Base-by-base conservation (phyloP, 1,140 invertebrate genomes). In the Heliconius congener region DNA sequence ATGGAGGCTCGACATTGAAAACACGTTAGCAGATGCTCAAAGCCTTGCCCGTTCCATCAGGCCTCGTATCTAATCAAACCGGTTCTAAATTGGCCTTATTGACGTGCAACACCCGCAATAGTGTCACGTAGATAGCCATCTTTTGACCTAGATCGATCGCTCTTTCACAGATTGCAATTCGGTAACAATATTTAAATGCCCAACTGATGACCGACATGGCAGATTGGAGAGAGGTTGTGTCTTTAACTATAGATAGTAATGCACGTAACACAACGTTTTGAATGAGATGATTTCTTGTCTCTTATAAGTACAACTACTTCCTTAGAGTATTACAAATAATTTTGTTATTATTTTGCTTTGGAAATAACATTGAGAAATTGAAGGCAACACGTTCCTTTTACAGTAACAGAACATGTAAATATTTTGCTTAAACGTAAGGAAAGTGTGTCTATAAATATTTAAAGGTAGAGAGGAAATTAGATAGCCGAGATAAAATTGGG, bases 401-500 rank as follows among this genome's bases (percentile, higher is more conserved):
- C 9, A 23, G 3, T 8, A 60, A 27, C 3, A 60, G n/a, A 60
- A 23, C 8, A 8, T 23, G 57, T 60, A 23, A 60, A 60, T 60
- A 27, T 60, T 60, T n/a, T 23, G 23, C 57, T 60, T 23, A 2
- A 60, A 11, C 9, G 57, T 60, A 60, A 60, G n/a, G 57, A 27
- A 72, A 42, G 18, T 73, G n/a, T 78, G 81, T 86, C 88, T 84
- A 89, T 88, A 88, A 90, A 90, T 89, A 90, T 90, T 90, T 85
- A 88, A 73, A n/a, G 77, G 77, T 46, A 52, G 83, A 71, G 74
- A 88, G 83, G 83, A 88, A 87, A 87, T 90, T 86, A 83, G 82
- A 87, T 88, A 87, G 85, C 83, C 76, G 81, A 72, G 86, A 86
- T 86, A 86, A 89, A 86, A 89, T 90, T 87, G 84, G 83, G 81